Conservation (phyloP, 2,113 vertebrate species). For the Pedetes capensis region DNA sequence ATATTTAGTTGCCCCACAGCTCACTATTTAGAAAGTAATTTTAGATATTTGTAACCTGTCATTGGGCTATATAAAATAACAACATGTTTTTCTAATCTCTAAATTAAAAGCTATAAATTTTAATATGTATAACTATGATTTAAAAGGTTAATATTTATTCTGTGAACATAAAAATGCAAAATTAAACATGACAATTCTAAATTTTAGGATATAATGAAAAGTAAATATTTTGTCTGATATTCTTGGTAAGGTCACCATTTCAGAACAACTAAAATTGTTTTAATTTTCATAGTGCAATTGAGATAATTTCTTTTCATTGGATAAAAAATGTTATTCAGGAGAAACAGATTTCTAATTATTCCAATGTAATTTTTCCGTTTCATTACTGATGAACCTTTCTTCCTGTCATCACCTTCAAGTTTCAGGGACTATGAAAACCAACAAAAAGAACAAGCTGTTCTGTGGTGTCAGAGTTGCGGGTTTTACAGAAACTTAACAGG, state of each 20-base stretch:
- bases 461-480: slow-evolving; percentile 70
- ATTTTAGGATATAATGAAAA: slow-evolving; percentile 41
- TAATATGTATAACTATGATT: neutral
- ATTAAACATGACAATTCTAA: neutral
- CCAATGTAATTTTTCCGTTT: slow-evolving; percentile 70
- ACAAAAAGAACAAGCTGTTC: slow-evolving; percentile 80
- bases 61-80: neutral
- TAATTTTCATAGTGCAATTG: slow-evolving; percentile 66
- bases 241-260: slow-evolving; percentile 65
- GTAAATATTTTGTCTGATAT: slow-evolving; percentile 35
- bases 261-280: slow-evolving; percentile 70
- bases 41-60: slow-evolving; percentile 15
- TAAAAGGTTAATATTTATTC: neutral
- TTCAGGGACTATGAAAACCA: slow-evolving; percentile 46
- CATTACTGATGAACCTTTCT: slow-evolving; percentile 68
- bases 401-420: slow-evolving; percentile 70
- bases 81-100: neutral
- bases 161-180: slow-evolving; percentile 60
- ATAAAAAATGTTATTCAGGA: slow-evolving; percentile 66
- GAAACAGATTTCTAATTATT: slow-evolving; percentile 74
- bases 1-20: neutral
- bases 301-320: slow-evolving; percentile 63
- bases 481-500: slow-evolving; percentile 74
- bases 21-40: neutral
- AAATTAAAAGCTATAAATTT: slow-evolving; percentile 29